Conservation (phyloP, 2,888 invertebrate species). For the Barypeithes pellucidus region DNA sequence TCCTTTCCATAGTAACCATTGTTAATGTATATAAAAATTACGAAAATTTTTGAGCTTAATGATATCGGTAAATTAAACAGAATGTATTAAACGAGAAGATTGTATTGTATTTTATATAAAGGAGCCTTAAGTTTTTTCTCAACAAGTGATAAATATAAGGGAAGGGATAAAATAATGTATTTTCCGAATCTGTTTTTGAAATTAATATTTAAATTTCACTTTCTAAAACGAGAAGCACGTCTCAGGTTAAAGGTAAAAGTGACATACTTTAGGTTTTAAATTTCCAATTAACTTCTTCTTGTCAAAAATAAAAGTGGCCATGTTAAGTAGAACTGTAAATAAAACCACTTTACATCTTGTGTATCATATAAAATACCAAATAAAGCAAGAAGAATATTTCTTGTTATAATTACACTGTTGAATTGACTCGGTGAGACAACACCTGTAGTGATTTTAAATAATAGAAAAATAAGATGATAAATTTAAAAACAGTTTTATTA, state of each 20-base stretch:
- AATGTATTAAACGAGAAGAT: too few species aligned
- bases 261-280: constrained; percentile 38
- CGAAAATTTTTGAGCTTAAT: too few species aligned
- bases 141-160: not conserved
- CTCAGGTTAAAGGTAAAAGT: constrained; percentile 32
- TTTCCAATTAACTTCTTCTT: constrained; percentile 36
- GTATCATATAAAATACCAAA: constrained; percentile 31
- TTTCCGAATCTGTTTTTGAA: not conserved
- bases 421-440: not conserved
- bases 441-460: not conserved
- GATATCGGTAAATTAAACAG: too few species aligned
- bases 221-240: constrained; percentile 1
- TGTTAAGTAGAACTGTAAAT: constrained; percentile 41
- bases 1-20: too few species aligned
- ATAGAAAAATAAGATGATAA: constrained; percentile 19
- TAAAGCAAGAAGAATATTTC: not conserved
- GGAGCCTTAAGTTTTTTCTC: too few species aligned
- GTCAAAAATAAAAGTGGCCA: constrained; percentile 45
- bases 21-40: too few species aligned
- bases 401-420: constrained; percentile 1
- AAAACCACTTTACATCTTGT: constrained; percentile 29
- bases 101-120: too few species aligned
- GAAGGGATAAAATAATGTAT: constrained; percentile 5
- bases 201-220: constrained; percentile 29
- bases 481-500: constrained; percentile 31